phyloP scores from a whole-genome alignment of 1,140 invertebrate genomes.

The Holotrichia oblita region DNA sequence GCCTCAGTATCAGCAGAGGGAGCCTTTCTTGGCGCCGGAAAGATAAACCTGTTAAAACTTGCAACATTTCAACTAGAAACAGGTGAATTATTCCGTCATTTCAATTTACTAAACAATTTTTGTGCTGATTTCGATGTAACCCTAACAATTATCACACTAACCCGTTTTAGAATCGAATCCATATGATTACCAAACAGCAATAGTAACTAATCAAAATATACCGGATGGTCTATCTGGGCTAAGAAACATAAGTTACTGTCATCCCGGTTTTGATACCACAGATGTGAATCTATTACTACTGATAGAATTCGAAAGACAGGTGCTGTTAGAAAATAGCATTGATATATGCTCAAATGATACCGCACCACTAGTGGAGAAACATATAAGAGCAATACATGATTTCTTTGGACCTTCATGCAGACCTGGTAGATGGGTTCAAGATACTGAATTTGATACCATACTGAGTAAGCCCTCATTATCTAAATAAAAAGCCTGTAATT shows the following conservation, averaged over 20 bases:
- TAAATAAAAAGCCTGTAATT: neutral
- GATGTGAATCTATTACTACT: conserved; percentile 68
- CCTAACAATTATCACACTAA: too few species aligned
- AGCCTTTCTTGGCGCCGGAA: conserved; percentile 40
- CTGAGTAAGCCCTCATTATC: conserved; percentile 66
- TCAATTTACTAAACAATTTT: too few species aligned
- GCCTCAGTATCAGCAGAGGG: conserved; percentile 48
- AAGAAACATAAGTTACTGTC: conserved; percentile 66
- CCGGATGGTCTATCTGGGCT: conserved; percentile 61
- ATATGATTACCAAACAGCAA: conserved; percentile 66
- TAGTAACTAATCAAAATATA: conserved; percentile 62
- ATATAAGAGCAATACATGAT: conserved; percentile 63
- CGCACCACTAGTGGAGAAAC: conserved; percentile 65
- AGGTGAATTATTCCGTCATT: too few species aligned
- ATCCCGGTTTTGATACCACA: conserved; percentile 68
- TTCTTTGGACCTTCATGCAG: conserved; percentile 72
- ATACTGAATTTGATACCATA: conserved; percentile 62
- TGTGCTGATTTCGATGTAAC: too few species aligned
- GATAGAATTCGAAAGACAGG: conserved; percentile 67
- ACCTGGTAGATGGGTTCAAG: conserved; percentile 72
- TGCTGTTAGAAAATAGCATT: conserved; percentile 52
- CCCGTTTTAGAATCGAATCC: conserved; percentile 50
- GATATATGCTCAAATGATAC: conserved; percentile 43
- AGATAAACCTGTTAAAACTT: conserved; percentile 43
- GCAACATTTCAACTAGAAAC: conserved; percentile 46